Evolutionary conservation across 1,140 invertebrate species (phyloP), one percentile per base, ranked within the genome.

Genomic region (Phymastichus coffea): DNA sequence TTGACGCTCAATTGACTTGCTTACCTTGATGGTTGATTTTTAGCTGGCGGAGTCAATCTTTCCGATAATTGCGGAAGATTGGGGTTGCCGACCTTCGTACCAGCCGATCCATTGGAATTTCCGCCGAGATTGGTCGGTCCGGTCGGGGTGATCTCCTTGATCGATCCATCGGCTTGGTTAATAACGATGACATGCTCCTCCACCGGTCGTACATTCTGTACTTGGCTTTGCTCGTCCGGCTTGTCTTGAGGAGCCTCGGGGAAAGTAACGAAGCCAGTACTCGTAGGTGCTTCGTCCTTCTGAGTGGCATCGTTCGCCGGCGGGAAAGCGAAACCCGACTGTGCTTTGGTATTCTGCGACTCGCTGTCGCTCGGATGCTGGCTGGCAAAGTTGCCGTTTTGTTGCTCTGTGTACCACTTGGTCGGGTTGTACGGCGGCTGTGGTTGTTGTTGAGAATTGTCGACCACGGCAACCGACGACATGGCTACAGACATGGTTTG

Each of bases 181-280:
- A 75, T 66, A 6, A 77, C 64, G 2, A 77, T 69, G 4, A 77
- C 61, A n/a, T 76, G 75, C 28, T 78, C 76, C 9, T 77, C 74
- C 3, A 73, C 17, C 0, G 70, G 57, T 54, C 63, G n/a, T 4
- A 43, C 20, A 9, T 10, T 28, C 17, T 26, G 15, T 33, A 4
- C 28, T 1, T 33, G 26, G 6, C 6, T 12, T 8, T 48, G 17
- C 3, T 44, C 58, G 6, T 37, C 8, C 15, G 40, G 41, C 14
- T 56, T 55, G 23, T 48, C 43, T 43, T 48, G 12, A 19, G 9
- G 20, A 2, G 19, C 17, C 0, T 61, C 44, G 3, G 59, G 52
- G 25, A 61, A 61, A 3, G 12, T 9, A 4, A 61, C 52, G n/a
- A 35, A 48, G 3, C 52, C 46, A 9, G 35, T 17, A 19, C 8